Percentiles rank a stretch among this genome's conserved stretches.
Evolutionary conservation across 1,140 invertebrate species (phyloP).

Genomic region (Eciton burchellii): DNA sequence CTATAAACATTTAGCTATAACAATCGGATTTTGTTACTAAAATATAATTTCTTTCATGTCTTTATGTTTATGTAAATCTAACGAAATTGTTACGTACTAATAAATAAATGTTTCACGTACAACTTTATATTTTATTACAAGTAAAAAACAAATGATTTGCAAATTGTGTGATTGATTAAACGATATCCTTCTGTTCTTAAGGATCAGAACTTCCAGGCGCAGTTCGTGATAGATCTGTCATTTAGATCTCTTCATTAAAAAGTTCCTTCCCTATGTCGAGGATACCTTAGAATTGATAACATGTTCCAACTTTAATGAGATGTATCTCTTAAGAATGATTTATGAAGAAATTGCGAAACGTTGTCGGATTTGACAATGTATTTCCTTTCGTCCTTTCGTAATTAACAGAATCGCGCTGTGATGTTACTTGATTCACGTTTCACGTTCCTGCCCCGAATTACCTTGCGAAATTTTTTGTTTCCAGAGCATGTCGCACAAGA

Average conservation of each 20-base stretch:
- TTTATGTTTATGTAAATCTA: constrained; percentile 12
- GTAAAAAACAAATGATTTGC: constrained; percentile 29
- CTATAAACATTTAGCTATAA: background rate
- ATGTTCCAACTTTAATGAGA: background rate
- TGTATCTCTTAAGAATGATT: constrained; percentile 4
- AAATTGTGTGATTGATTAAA: background rate
- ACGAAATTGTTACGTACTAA: constrained; percentile 23
- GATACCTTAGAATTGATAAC: background rate
- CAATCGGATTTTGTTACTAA: background rate
- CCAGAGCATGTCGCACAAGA: constrained; percentile 34
- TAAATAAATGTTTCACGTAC: constrained; percentile 26
- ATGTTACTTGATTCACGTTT: background rate
- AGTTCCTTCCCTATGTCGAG: background rate
- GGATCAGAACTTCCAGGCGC: background rate
- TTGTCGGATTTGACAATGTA: background rate
- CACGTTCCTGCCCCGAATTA: constrained; percentile 9
- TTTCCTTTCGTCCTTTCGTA: background rate
- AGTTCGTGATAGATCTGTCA: background rate
- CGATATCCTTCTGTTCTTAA: background rate
- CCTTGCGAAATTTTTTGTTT: constrained; percentile 63
- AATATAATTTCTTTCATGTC: background rate
- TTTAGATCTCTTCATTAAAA: constrained; percentile 1
- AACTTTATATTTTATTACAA: constrained; percentile 5
- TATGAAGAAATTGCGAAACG: constrained; percentile 3
- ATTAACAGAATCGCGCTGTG: background rate